Base-by-base conservation (phyloP, 2,888 invertebrate genomes). In the Noctua janthina region DNA sequence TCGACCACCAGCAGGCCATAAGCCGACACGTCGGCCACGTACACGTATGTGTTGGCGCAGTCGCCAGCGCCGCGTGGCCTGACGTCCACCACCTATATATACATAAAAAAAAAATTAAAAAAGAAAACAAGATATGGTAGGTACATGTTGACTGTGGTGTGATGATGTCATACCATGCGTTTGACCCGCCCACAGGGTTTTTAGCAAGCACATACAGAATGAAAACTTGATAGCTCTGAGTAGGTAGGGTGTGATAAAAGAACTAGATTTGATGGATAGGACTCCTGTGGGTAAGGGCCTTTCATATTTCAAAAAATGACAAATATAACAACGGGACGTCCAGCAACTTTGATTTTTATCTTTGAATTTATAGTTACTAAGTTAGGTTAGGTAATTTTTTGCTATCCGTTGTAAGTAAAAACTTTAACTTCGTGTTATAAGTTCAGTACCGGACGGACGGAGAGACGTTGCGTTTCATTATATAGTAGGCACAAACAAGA, bases 21-120 rank as follows among this genome's bases (percentile, higher is more conserved):
- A 8, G 97, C 97, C 1, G 97, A 96, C 10, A 98, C 98, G 89
- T 98, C 98, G 0, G 98, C 98, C 0, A 98, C 96, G 91, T 98
- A 98, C 49, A 98, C 97, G 90, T 96, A 98, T 0, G 98, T 97
- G 85, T 98, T 96, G 0, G 92, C 87, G 90, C 98, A 98, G 83
- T 95, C 95, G 10, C 95, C 94, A 3, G 93, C 89, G 3, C 91
- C 89, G 0, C 92, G 87, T 39, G 96, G 94, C 46, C 97, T 94
- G 0, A 98, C 94, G 88, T 98, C 98, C 0, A 98, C 97, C 0
- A 97, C 95, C 97, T 97, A 51, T 0, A 29, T 7, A 29, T 15
- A 68, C 1, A 67, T 43, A 1, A n/a, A 1, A 5, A 20, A 66
- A 66, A 11, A 20, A 23, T 0, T 39, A 66, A 23, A 13, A 13